Evolutionary conservation across 2,113 vertebrate species (phyloP).

Genomic region (Mesoclemmys tuberculata): DNA sequence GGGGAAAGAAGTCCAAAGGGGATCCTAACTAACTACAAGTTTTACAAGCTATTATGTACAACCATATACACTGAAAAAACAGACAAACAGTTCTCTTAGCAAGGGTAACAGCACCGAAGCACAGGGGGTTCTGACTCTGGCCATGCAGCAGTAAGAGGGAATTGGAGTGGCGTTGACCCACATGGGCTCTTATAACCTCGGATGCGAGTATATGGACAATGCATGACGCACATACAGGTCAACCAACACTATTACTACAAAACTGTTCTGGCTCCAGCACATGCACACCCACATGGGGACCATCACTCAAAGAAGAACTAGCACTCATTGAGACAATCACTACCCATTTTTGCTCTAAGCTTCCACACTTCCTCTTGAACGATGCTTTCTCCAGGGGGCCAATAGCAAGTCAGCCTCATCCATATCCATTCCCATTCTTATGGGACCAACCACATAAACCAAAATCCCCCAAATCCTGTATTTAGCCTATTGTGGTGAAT

Average conservation of each 20-base stretch:
- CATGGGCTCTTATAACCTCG: background rate
- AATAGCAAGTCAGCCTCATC: background rate
- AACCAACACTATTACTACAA: background rate
- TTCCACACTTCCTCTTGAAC: background rate
- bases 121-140: background rate
- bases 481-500: background rate
- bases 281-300: background rate
- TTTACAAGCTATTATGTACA: no score
- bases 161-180: background rate
- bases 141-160: background rate
- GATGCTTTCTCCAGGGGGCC: background rate
- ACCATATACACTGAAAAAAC: background rate
- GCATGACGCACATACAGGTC: background rate
- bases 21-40: no score
- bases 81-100: background rate
- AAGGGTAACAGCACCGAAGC: background rate
- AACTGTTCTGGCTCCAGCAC: background rate
- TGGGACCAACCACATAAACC: background rate
- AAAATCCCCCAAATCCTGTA: background rate
- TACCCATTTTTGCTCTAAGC: background rate
- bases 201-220: background rate
- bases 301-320: background rate
- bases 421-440: background rate
- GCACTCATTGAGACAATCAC: background rate
- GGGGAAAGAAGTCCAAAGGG: background rate